Evolutionary conservation across 1,140 invertebrate species (phyloP).

Genomic region (Drosophila kanapiae): DNA sequence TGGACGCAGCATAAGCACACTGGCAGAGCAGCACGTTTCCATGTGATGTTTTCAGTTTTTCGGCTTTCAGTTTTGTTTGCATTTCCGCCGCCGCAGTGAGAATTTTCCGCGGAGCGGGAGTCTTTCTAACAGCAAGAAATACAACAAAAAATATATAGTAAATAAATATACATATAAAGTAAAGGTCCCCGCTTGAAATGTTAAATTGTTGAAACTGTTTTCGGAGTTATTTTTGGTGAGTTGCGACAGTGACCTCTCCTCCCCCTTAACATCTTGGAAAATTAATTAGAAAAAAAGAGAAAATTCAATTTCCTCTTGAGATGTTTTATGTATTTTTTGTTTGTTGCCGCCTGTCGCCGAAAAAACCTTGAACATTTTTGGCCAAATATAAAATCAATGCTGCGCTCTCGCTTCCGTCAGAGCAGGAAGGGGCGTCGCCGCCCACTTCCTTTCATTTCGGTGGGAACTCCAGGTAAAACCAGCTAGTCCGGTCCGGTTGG

Average conservation of each 20-base stretch:
- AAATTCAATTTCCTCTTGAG: slow-evolving; percentile 11
- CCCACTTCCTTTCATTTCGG: slow-evolving; percentile 13
- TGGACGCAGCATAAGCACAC: slow-evolving; percentile 63
- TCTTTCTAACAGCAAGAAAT: slow-evolving; percentile 9
- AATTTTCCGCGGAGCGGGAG: slow-evolving; percentile 31
- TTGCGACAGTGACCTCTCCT: neutral
- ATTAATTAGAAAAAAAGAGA: slow-evolving; percentile 1
- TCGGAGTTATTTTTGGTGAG: slow-evolving; percentile 30
- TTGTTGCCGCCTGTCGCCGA: slow-evolving; percentile 31
- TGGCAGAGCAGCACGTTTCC: slow-evolving; percentile 63
- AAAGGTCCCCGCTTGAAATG: slow-evolving; percentile 25
- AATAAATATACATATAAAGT: slow-evolving; percentile 6
- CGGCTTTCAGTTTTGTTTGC: slow-evolving; percentile 72
- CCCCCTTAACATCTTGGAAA: slow-evolving; percentile 7
- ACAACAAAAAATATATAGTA: neutral
- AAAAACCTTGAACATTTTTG: slow-evolving; percentile 71
- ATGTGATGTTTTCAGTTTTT: slow-evolving; percentile 68
- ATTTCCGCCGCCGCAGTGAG: slow-evolving; percentile 33
- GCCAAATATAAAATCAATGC: slow-evolving; percentile 76
- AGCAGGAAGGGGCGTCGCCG: neutral
- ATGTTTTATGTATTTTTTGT: slow-evolving; percentile 45
- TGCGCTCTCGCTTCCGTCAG: slow-evolving; percentile 41
- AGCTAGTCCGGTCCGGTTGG: slow-evolving; percentile 56
- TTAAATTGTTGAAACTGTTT: slow-evolving; percentile 23
- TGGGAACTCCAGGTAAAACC: slow-evolving; percentile 38